Evolutionary conservation across 1,140 invertebrate genomes (phyloP).

Genomic region (Orchesella cincta): DNA sequence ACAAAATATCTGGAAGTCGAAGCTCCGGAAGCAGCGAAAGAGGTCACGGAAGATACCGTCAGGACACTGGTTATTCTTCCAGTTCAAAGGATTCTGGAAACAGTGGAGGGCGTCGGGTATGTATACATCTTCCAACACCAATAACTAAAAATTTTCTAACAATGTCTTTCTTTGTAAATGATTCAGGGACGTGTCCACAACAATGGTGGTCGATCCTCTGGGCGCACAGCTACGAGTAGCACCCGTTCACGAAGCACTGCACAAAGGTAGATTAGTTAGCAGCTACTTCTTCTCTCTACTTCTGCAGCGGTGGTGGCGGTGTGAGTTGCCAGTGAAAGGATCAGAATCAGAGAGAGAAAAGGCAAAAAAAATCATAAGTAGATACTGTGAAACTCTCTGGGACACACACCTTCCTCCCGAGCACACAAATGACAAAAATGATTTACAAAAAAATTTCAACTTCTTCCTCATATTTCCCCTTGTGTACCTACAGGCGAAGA

Average conservation of each 20-base stretch:
- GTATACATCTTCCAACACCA: background rate
- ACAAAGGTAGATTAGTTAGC: slow-evolving; percentile 34
- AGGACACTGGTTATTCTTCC: slow-evolving; percentile 51
- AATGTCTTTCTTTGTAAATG: background rate
- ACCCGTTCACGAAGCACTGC: slow-evolving; percentile 28
- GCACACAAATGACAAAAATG: background rate
- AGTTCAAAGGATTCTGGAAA: slow-evolving; percentile 49
- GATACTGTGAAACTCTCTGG: slow-evolving; percentile 16
- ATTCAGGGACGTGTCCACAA: background rate
- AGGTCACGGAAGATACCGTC: slow-evolving; percentile 40
- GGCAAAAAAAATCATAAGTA: background rate
- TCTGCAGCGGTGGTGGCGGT: slow-evolving; percentile 10
- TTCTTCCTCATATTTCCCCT: background rate
- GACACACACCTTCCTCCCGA: background rate
- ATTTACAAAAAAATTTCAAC: background rate
- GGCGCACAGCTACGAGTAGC: background rate
- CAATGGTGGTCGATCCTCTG: background rate
- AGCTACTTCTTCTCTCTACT: background rate
- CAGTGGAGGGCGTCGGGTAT: slow-evolving; percentile 39
- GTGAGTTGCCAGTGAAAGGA: slow-evolving; percentile 24
- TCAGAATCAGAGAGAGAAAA: background rate
- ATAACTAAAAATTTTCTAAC: background rate
- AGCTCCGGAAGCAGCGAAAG: slow-evolving; percentile 47
- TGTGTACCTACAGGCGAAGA: slow-evolving; percentile 3
- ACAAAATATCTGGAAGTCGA: slow-evolving; percentile 49